Percentiles rank a stretch among this genome's conserved stretches.
These are phyloP conservation scores for Lithobates pipiens DNA, from an alignment of 2,797 vertebrate species.

Conservation along the genomic window DNA sequence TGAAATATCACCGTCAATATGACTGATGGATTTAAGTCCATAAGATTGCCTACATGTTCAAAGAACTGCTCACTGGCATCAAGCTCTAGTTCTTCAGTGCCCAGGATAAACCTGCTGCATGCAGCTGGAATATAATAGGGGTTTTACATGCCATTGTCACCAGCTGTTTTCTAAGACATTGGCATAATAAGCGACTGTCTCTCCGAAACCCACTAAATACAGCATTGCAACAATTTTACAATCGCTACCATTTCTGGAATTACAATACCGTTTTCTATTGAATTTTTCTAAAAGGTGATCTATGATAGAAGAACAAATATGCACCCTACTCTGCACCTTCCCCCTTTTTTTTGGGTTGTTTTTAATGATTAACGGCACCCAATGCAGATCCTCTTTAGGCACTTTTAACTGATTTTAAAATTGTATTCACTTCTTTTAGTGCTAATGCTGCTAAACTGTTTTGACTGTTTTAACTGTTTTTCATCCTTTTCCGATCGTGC, in stretches of 20 bases:
- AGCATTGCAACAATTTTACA: neutral
- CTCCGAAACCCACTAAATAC: neutral
- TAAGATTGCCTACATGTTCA: neutral
- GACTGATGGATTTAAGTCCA: neutral
- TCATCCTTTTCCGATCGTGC: neutral
- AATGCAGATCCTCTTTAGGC: neutral
- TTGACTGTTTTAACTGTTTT: neutral
- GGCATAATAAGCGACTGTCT: neutral
- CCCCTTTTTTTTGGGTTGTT: neutral
- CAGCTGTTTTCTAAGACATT: neutral
- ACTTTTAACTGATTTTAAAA: constrained; percentile 25
- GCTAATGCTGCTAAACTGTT: constrained; percentile 13
- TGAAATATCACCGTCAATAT: neutral
- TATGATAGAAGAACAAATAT: neutral
- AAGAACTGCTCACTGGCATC: neutral
- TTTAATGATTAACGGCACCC: neutral
- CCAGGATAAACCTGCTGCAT: neutral
- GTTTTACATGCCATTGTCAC: neutral
- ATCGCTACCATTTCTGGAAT: neutral
- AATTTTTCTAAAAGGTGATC: neutral
- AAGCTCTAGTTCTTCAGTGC: neutral
- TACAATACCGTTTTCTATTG: neutral
- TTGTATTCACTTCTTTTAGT: constrained; percentile 34
- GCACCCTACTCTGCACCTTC: neutral
- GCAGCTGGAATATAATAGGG: neutral